Conservation (phyloP, 1,140 invertebrate genomes). For the Temnothorax longispinosus region DNA sequence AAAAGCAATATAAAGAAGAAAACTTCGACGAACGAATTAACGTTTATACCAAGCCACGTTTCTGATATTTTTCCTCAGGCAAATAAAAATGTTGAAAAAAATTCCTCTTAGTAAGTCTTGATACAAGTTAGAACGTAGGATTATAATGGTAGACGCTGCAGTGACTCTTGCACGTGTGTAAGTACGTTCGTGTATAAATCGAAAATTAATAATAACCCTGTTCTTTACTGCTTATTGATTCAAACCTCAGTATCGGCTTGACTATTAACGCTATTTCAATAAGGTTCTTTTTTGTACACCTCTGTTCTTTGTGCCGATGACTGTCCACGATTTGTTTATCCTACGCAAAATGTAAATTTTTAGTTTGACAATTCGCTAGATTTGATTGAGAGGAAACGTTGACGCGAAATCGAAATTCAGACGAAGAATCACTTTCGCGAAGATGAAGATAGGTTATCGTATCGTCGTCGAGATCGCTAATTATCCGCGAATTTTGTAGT, state of each 20-base stretch:
- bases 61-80: not conserved
- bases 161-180: not conserved
- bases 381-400: not conserved
- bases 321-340: not conserved
- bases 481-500: conserved; percentile 10
- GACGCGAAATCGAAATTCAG: not conserved
- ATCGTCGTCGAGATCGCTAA: conserved; percentile 31
- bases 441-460: not conserved
- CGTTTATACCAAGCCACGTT: not conserved
- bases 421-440: not conserved
- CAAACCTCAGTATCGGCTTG: not conserved
- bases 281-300: not conserved
- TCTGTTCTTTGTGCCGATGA: not conserved
- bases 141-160: not conserved
- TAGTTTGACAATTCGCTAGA: not conserved
- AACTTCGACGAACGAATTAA: not conserved
- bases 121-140: not conserved
- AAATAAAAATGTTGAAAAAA: not conserved
- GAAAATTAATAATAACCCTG: conserved; percentile 17
- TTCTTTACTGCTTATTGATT: conserved; percentile 17
- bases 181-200: not conserved
- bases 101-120: not conserved
- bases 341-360: not conserved
- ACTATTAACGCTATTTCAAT: not conserved
- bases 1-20: not conserved